Evolutionary conservation across 2,113 vertebrate genomes (phyloP).

Genomic region (Cinclus mexicanus): DNA sequence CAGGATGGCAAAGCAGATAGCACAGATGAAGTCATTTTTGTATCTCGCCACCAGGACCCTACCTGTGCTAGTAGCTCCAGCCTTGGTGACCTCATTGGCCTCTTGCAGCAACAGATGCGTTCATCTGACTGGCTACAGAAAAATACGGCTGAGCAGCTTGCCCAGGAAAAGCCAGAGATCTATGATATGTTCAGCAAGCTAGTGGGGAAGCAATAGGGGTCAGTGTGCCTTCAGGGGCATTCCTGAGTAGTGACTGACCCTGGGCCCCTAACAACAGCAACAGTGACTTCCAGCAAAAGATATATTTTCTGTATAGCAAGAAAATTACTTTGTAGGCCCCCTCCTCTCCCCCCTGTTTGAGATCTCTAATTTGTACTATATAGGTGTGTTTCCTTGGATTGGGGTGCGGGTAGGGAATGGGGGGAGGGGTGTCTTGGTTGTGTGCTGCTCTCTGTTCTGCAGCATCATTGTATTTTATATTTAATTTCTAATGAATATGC

Average conservation of each 20-base stretch:
- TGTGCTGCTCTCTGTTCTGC: neutral
- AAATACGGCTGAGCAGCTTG: slow-evolving; percentile 80
- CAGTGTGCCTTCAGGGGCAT: neutral
- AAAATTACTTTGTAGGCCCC: slow-evolving; percentile 41
- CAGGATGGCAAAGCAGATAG: slow-evolving; percentile 65
- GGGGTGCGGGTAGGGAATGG: neutral
- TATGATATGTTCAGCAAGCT: slow-evolving; percentile 84
- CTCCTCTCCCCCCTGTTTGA: neutral
- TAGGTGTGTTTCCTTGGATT: neutral
- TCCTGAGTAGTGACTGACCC: neutral
- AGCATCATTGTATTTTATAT: slow-evolving; percentile 47
- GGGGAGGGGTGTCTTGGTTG: neutral
- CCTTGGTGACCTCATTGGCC: slow-evolving; percentile 79
- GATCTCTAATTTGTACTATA: slow-evolving; percentile 44
- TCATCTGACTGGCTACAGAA: slow-evolving; percentile 84
- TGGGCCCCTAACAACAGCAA: neutral
- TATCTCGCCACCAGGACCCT: slow-evolving; percentile 67
- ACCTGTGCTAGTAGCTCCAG: slow-evolving; percentile 45
- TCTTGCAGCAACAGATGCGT: slow-evolving; percentile 80
- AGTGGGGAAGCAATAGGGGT: slow-evolving; percentile 74
- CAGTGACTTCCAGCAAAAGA: slow-evolving; percentile 24
- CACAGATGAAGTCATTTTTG: slow-evolving; percentile 73
- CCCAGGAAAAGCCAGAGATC: slow-evolving; percentile 83
- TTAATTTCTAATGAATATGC: slow-evolving; percentile 60
- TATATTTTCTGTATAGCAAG: slow-evolving; percentile 56